phyloP scores from a whole-genome alignment of 2,113 vertebrate species.

The Ptilonorhynchus violaceus region DNA sequence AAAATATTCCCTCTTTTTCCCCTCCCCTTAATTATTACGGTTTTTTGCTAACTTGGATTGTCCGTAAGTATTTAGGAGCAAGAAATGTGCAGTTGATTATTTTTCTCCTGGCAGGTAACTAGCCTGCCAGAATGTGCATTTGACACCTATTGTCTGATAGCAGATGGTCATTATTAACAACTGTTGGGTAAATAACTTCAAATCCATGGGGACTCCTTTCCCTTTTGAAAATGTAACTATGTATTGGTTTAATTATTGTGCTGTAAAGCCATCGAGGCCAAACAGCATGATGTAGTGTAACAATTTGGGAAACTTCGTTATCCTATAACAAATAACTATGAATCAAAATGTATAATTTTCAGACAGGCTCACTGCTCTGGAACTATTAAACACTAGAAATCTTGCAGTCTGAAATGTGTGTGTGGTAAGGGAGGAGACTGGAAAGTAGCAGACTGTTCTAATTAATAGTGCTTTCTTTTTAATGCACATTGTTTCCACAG shows the following conservation, averaged over 20 bases:
- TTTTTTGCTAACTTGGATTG: conserved; percentile 18
- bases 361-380: neutral
- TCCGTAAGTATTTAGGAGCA: neutral
- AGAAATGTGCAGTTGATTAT: conserved; percentile 56
- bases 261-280: conserved; percentile 26
- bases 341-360: conserved; percentile 46
- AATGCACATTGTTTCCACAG: conserved; percentile 18
- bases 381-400: neutral
- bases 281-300: conserved; percentile 42
- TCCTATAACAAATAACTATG: conserved; percentile 3
- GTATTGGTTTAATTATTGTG: conserved; percentile 44
- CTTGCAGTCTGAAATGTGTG: conserved; percentile 28
- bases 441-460: conserved; percentile 51
- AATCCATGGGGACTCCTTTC: conserved; percentile 19
- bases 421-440: conserved; percentile 56
- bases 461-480: conserved; percentile 39
- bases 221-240: conserved; percentile 36
- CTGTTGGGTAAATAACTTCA: conserved; percentile 57
- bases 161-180: conserved; percentile 57
- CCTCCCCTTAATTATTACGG: neutral
- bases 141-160: conserved; percentile 66
- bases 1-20: neutral
- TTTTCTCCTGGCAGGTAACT: conserved; percentile 51
- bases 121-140: conserved; percentile 55
- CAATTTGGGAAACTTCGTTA: conserved; percentile 34